Evolutionary conservation across 2,888 invertebrate species (phyloP).

Genomic region (Parnassius smintheus): DNA sequence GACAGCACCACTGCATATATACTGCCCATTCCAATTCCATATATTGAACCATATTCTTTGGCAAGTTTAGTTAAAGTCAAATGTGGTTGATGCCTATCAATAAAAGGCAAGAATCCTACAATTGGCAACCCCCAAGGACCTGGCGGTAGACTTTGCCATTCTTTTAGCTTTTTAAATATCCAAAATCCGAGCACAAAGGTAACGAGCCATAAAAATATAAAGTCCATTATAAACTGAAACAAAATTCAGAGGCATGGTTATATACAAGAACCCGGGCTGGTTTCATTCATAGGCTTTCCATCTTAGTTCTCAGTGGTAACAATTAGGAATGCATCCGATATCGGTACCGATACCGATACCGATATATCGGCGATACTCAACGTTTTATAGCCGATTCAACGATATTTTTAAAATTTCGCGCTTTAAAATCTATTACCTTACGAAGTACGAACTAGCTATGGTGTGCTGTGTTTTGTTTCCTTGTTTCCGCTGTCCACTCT

Average conservation of each 20-base stretch:
- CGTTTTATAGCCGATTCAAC: too few relatives aligned
- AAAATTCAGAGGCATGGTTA: neutral
- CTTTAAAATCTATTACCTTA: too few relatives aligned
- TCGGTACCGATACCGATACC: too few relatives aligned
- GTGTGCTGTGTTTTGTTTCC: too few relatives aligned
- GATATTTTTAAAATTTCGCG: too few relatives aligned
- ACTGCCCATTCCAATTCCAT: constrained; percentile 87
- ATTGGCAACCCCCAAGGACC: constrained; percentile 91
- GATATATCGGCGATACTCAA: too few relatives aligned
- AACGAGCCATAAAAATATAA: constrained; percentile 35
- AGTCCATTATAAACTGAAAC: constrained; percentile 35
- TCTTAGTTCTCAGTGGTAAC: too few relatives aligned
- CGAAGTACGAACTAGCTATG: too few relatives aligned
- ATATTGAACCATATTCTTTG: constrained; percentile 87
- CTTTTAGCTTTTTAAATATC: constrained; percentile 59
- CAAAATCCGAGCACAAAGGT: constrained; percentile 43
- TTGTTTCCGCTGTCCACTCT: too few relatives aligned
- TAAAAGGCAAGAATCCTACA: constrained; percentile 88
- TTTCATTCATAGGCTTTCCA: too few relatives aligned
- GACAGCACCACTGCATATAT: constrained; percentile 89
- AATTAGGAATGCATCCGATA: too few relatives aligned
- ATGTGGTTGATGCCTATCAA: constrained; percentile 86
- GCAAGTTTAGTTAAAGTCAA: constrained; percentile 84
- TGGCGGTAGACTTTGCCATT: constrained; percentile 83
- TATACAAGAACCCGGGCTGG: too few relatives aligned